phyloP scores from a whole-genome alignment of 2,113 vertebrate genomes.

The Emydocephalus ijimae region DNA sequence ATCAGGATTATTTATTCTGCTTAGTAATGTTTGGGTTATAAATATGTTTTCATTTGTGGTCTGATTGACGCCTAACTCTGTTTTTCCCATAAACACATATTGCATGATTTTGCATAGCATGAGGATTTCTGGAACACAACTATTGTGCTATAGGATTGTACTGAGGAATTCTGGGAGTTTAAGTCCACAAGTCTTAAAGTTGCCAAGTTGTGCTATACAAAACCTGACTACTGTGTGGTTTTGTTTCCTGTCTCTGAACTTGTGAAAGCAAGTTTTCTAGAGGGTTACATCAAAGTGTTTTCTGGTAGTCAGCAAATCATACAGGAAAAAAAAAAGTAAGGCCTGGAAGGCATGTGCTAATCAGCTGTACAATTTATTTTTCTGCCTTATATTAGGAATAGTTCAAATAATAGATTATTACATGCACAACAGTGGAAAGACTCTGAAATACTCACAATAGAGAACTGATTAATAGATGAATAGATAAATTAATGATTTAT shows the following conservation, averaged over 20 bases:
- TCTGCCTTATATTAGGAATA: neutral
- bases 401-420: neutral
- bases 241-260: neutral
- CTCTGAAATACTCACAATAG: neutral
- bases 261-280: slow-evolving; percentile 6
- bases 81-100: neutral
- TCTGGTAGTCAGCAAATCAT: neutral
- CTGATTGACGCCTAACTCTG: neutral
- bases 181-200: neutral
- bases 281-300: neutral
- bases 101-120: neutral
- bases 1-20: neutral
- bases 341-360: neutral
- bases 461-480: neutral
- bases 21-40: neutral
- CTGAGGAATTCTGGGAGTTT: neutral
- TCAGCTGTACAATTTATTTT: neutral
- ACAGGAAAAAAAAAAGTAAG: fast-evolving
- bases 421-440: neutral
- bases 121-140: neutral
- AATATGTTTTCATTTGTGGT: neutral
- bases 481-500: neutral
- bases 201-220: neutral
- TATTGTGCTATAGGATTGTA: neutral
- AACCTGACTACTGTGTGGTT: neutral